Evolutionary conservation across 2,113 vertebrate species (phyloP).

Genomic region (Rhabdornis inornatus): DNA sequence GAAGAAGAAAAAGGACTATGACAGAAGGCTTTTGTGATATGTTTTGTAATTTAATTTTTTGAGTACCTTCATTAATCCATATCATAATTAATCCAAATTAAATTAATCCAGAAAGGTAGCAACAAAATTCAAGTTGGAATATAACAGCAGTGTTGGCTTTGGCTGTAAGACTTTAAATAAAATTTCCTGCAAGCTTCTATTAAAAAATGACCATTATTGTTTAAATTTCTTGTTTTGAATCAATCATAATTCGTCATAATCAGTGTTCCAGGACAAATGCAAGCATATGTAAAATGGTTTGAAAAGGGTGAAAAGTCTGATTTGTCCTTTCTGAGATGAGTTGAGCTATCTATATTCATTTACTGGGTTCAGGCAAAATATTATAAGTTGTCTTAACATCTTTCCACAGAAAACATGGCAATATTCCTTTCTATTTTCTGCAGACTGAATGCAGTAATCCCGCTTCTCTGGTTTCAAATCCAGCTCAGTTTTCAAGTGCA

Average conservation of each 20-base stretch:
- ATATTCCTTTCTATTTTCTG: background rate
- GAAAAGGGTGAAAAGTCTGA: background rate
- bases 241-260: background rate
- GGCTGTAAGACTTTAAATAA: background rate
- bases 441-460: background rate
- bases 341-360: background rate
- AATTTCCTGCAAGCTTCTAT: background rate
- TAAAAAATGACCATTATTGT: background rate
- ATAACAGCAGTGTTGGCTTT: background rate
- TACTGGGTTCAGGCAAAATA: background rate
- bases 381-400: background rate
- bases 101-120: background rate
- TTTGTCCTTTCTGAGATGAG: background rate
- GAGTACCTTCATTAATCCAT: background rate
- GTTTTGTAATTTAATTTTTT: constrained; percentile 2
- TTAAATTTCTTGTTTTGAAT: background rate
- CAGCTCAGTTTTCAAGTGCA: background rate
- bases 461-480: background rate
- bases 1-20: background rate
- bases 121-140: background rate
- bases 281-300: background rate
- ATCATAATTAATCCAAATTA: background rate
- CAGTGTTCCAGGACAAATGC: background rate
- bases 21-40: background rate
- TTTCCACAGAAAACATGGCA: background rate